Conservation (phyloP, 1,140 invertebrate species). For the Lepidostoma basale region DNA sequence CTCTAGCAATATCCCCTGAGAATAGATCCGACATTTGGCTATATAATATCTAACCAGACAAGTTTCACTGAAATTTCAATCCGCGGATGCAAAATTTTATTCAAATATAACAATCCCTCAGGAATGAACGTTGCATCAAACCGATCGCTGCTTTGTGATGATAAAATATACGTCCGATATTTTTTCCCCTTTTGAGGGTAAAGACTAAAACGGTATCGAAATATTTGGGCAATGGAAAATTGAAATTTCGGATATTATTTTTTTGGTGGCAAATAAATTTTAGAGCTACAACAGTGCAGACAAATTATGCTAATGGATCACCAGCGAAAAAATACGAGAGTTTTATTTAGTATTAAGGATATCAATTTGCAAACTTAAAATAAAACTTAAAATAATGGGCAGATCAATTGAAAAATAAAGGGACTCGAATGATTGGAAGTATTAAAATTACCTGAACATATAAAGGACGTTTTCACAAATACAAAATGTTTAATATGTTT, state of each 20-base stretch:
- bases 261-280: not conserved
- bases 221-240: not conserved
- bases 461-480: too few species aligned
- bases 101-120: slow-evolving; percentile 30
- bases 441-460: too few species aligned
- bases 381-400: too few species aligned
- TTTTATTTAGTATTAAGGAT: too few species aligned
- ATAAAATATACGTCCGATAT: not conserved
- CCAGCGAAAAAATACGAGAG: too few species aligned
- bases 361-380: too few species aligned
- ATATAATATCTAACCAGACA: slow-evolving; percentile 9
- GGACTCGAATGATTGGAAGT: too few species aligned
- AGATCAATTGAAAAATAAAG: too few species aligned
- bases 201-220: not conserved
- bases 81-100: slow-evolving; percentile 34
- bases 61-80: slow-evolving; percentile 35
- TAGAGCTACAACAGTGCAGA: not conserved
- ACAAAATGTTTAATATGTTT: too few species aligned
- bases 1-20: slow-evolving; percentile 3
- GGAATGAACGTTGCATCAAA: slow-evolving; percentile 10
- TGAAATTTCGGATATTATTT: too few species aligned
- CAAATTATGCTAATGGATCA: too few species aligned
- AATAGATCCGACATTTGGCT: slow-evolving; percentile 23
- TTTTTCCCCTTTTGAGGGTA: not conserved
- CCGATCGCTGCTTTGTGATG: slow-evolving; percentile 11